phyloP scores from a whole-genome alignment of 30 jellyfish, hydroid and myxozoan species.

The Turritopsis dohrnii region DNA sequence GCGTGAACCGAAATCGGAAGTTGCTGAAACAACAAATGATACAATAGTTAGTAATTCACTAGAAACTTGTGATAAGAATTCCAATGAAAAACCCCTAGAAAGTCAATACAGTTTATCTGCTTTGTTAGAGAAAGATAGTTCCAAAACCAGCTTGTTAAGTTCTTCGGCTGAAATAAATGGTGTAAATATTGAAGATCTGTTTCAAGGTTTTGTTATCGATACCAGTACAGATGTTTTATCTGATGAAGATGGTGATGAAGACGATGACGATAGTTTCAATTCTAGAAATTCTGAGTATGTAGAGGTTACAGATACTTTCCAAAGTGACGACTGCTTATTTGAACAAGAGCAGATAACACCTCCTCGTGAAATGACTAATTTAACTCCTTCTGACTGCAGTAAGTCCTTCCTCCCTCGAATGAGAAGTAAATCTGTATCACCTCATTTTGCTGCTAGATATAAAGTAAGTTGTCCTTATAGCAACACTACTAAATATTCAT shows the following conservation, averaged over 20 bases:
- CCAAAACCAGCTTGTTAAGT: neutral
- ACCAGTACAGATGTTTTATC: neutral
- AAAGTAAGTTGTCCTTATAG: constrained; percentile 30
- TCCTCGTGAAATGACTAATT: neutral
- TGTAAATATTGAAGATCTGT: constrained; percentile 16
- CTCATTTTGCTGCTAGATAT: constrained; percentile 6
- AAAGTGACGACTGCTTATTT: neutral
- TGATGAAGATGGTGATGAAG: constrained; percentile 30
- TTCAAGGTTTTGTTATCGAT: constrained; percentile 12
- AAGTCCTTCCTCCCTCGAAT: neutral
- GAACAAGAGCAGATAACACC: neutral
- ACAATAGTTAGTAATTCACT: neutral
- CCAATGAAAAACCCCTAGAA: neutral
- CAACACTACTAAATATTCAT: too few relatives aligned
- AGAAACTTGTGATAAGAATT: neutral
- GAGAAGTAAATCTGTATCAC: constrained; percentile 43
- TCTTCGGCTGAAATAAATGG: neutral
- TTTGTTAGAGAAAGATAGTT: neutral
- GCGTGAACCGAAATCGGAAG: neutral
- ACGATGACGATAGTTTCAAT: constrained; percentile 9
- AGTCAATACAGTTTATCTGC: constrained; percentile 3
- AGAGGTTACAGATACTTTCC: neutral
- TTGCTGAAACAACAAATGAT: neutral
- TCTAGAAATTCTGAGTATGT: neutral
- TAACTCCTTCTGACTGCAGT: neutral